These are phyloP conservation scores for Scrobipalpa costella DNA, from an alignment of 2,888 invertebrate species.

Conservation along the genomic window DNA sequence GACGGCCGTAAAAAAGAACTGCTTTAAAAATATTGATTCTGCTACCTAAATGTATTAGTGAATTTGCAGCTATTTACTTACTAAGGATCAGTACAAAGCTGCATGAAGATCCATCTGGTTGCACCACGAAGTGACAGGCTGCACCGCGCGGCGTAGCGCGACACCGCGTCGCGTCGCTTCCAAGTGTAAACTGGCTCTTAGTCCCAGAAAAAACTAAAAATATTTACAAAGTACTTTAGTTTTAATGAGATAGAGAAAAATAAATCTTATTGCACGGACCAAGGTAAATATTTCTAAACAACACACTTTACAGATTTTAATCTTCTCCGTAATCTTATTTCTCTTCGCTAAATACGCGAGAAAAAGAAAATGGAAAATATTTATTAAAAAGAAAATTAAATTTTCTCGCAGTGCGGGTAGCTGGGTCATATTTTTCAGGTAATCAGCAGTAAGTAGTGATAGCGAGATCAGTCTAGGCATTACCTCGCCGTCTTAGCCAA, in stretches of 20 bases:
- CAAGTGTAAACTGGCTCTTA: no score
- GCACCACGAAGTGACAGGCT: no score
- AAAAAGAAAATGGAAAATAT: conserved; percentile 4
- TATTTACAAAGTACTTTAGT: no score
- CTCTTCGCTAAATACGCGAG: not conserved
- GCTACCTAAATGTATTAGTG: no score
- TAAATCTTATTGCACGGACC: not conserved
- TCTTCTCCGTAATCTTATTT: conserved; percentile 7
- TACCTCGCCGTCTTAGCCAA: conserved; percentile 9
- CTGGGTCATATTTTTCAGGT: conserved; percentile 37
- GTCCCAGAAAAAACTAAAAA: no score
- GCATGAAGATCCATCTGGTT: no score
- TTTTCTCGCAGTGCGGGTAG: conserved; percentile 32
- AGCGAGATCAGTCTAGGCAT: conserved; percentile 45
- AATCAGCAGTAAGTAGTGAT: conserved; percentile 52
- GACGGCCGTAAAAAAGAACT: no score
- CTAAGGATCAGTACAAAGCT: no score
- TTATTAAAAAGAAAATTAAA: conserved; percentile 42
- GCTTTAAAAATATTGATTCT: no score
- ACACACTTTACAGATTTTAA: not conserved
- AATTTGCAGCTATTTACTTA: no score
- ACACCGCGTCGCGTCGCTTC: no score
- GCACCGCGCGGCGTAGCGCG: no score
- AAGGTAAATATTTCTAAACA: not conserved
- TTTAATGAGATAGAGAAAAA: not conserved